Percentiles rank a stretch among this genome's conserved stretches.
These are phyloP conservation scores for Noctua janthina DNA, from an alignment of 2,888 invertebrate genomes.

Conservation along the genomic window DNA sequence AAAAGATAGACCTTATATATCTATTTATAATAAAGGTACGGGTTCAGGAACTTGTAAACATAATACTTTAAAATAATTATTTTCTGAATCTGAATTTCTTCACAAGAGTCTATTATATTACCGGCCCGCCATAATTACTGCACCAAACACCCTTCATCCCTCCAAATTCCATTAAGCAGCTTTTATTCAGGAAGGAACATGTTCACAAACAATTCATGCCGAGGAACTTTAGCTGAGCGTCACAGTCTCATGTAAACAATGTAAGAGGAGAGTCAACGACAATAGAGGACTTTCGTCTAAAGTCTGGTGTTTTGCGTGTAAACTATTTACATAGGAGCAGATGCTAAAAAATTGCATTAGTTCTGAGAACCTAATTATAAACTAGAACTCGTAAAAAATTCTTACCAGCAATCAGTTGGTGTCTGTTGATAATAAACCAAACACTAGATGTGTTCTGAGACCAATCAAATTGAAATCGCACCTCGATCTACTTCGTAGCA, in stretches of 20 bases:
- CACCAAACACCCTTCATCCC: constrained; percentile 26
- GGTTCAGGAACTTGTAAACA: not conserved
- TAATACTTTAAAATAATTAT: not conserved
- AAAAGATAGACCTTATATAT: not conserved
- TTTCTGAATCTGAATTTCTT: not conserved
- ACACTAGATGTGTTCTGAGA: constrained; percentile 12
- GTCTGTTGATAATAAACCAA: constrained; percentile 12
- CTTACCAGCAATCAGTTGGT: constrained; percentile 7
- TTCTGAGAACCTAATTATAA: constrained; percentile 19
- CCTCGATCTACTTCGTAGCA: not conserved
- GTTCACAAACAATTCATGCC: constrained; percentile 31
- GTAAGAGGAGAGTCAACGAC: constrained; percentile 1
- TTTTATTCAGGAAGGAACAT: constrained; percentile 41
- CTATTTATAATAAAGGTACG: not conserved
- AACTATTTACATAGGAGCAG: constrained; percentile 14
- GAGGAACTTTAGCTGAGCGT: constrained; percentile 26
- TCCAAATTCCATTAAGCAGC: constrained; percentile 46
- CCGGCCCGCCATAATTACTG: constrained; percentile 23
- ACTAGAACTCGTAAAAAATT: constrained; percentile 7
- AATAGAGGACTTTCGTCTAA: constrained; percentile 1
- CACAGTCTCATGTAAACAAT: constrained; percentile 42
- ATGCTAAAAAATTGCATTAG: not conserved
- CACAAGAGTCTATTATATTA: constrained; percentile 36
- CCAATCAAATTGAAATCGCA: constrained; percentile 29
- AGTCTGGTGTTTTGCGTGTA: not conserved